Evolutionary conservation across 2,797 vertebrate genomes (phyloP).

Genomic region (Triplophysa yarkandensis): DNA sequence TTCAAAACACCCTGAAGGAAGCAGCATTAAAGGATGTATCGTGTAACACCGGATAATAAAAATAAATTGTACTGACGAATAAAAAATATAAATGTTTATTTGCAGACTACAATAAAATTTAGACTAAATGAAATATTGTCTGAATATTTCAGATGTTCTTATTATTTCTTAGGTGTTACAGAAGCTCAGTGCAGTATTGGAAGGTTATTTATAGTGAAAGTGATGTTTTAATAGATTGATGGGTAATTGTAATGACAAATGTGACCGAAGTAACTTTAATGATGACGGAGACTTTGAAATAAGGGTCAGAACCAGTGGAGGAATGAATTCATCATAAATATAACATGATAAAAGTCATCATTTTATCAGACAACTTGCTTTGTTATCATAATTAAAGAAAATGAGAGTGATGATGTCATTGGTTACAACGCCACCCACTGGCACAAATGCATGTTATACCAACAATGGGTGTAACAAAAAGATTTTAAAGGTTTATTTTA

Average conservation of each 20-base stretch:
- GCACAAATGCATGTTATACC: not conserved
- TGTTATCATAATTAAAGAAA: not conserved
- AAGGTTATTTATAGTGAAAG: not conserved
- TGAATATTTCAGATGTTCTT: too few relatives aligned
- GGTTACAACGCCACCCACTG: not conserved
- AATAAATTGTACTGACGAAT: too few relatives aligned
- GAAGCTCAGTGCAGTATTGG: too few relatives aligned
- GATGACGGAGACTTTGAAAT: conserved; percentile 29
- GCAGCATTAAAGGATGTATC: too few relatives aligned
- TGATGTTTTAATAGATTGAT: not conserved
- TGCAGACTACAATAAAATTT: too few relatives aligned
- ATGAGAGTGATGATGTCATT: not conserved
- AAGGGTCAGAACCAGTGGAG: conserved; percentile 26
- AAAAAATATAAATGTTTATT: too few relatives aligned
- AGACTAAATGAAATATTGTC: too few relatives aligned
- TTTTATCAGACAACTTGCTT: not conserved
- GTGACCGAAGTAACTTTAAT: conserved; percentile 30
- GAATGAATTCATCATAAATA: conserved; percentile 13
- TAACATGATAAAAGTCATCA: conserved; percentile 13
- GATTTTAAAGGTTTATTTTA: too few relatives aligned
- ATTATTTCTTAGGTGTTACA: too few relatives aligned
- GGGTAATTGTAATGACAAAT: not conserved
- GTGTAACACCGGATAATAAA: too few relatives aligned
- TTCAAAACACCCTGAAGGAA: too few relatives aligned
- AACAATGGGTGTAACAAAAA: too few relatives aligned